Percentiles rank a stretch among this genome's conserved stretches.
These are phyloP conservation scores for Theodoxus fluviatilis DNA, from an alignment of 2,888 invertebrate genomes.

Conservation along the genomic window DNA sequence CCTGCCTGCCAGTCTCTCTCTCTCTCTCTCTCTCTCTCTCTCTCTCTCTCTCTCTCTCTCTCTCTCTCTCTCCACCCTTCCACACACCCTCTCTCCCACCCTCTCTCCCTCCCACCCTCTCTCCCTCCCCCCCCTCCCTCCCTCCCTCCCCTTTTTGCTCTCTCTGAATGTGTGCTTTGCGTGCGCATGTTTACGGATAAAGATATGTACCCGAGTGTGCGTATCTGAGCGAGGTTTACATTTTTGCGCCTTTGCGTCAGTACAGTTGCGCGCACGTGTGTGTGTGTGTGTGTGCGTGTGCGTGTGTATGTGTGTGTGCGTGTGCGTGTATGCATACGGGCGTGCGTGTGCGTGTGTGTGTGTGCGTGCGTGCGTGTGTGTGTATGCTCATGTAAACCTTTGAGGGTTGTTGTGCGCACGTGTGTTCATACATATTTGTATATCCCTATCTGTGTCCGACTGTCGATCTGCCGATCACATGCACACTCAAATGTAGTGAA, in stretches of 20 bases:
- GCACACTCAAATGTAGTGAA: no score
- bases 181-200: neutral
- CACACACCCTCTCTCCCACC: neutral
- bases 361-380: constrained; percentile 10
- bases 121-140: neutral
- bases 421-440: neutral
- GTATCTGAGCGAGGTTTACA: no score
- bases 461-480: neutral
- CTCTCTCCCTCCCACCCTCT: neutral
- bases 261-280: neutral
- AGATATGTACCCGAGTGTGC: no score
- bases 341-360: neutral
- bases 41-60: constrained; percentile 8
- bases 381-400: neutral
- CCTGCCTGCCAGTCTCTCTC: neutral
- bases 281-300: constrained; percentile 13
- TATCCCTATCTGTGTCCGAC: neutral
- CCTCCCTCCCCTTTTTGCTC: neutral
- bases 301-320: neutral
- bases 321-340: neutral
- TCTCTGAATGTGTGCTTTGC: neutral
- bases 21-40: constrained; percentile 8
- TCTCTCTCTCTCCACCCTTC: constrained; percentile 1
- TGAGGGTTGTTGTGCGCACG: neutral
- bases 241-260: neutral